phyloP scores from a whole-genome alignment of 2,113 vertebrate genomes.

The Archocentrus centrarchus region DNA sequence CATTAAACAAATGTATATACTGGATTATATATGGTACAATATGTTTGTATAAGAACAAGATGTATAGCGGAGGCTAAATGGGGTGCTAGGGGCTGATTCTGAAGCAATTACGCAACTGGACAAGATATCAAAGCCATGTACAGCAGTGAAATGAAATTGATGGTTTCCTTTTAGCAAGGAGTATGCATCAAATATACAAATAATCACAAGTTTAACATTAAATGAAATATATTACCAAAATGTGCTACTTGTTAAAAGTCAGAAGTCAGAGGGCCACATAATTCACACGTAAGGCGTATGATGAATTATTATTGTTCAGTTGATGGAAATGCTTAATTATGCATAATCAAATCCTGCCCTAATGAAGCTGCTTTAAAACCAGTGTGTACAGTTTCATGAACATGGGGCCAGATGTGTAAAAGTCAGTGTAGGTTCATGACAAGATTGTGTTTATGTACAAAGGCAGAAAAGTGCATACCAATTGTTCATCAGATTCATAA shows the following conservation, averaged over 20 bases:
- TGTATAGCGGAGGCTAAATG: slow-evolving; percentile 41
- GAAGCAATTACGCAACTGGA: slow-evolving; percentile 30
- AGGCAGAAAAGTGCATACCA: not conserved
- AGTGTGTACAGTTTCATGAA: not conserved
- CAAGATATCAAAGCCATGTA: slow-evolving; percentile 47
- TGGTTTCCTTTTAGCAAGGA: not conserved
- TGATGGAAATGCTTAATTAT: slow-evolving; percentile 18
- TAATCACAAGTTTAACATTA: not conserved
- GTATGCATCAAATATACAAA: not conserved
- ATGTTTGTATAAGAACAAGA: slow-evolving; percentile 65
- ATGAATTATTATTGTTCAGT: not conserved
- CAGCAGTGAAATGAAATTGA: slow-evolving; percentile 12
- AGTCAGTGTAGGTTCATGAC: not conserved
- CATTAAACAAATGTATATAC: slow-evolving; percentile 68
- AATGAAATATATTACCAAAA: not conserved
- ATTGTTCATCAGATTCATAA: not conserved
- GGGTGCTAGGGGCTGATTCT: slow-evolving; percentile 19
- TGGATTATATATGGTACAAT: slow-evolving; percentile 63
- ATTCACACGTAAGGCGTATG: not conserved
- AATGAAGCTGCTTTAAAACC: not conserved
- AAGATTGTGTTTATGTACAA: not conserved
- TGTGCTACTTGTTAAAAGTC: not conserved
- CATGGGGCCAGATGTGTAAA: not conserved
- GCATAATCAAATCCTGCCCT: not conserved
- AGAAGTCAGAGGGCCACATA: not conserved